Conservation (phyloP, 2,888 invertebrate species). For the Lepas anatifera region DNA sequence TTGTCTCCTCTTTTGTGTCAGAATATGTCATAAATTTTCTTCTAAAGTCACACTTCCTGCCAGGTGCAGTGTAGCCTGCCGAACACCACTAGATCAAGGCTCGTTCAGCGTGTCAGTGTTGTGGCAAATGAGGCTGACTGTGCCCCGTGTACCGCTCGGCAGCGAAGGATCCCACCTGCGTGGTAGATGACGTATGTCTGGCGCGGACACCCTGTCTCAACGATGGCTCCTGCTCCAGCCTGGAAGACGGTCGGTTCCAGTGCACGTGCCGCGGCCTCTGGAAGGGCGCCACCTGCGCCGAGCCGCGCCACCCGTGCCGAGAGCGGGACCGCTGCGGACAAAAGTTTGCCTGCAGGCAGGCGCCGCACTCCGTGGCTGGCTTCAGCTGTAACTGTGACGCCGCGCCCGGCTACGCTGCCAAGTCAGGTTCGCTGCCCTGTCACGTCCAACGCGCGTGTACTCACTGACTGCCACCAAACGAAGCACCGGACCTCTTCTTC, state of each 20-base stretch:
- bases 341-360: background rate
- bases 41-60: too few relatives aligned
- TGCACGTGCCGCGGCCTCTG: constrained; percentile 1
- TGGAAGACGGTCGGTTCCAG: background rate
- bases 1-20: too few relatives aligned
- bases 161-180: background rate
- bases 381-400: constrained; percentile 5
- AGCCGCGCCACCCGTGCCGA: background rate
- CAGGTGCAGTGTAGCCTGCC: too few relatives aligned
- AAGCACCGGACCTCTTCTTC: too few relatives aligned
- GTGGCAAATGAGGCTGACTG: too few relatives aligned
- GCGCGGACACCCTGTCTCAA: background rate
- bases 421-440: too few relatives aligned
- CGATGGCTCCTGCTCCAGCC: background rate
- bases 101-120: too few relatives aligned
- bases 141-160: background rate
- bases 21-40: too few relatives aligned
- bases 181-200: constrained; percentile 8
- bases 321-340: background rate
- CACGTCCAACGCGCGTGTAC: too few relatives aligned
- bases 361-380: background rate
- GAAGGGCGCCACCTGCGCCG: background rate
- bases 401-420: background rate
- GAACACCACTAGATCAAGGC: too few relatives aligned
- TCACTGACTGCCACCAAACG: too few relatives aligned